phyloP scores from a whole-genome alignment of 2,888 invertebrate species.

The Agonopterix heracliana region DNA sequence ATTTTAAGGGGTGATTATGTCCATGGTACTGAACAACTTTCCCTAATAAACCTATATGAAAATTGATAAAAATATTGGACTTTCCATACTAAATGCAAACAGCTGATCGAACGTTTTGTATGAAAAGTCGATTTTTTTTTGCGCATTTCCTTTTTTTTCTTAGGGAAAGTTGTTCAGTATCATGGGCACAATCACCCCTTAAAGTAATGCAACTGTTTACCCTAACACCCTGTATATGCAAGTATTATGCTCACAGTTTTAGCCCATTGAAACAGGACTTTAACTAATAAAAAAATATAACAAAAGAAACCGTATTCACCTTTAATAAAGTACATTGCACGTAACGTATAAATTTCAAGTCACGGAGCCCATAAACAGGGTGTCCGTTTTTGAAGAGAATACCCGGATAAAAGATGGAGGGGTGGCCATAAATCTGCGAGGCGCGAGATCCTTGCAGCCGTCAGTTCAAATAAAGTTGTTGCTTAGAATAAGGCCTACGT shows the following conservation, averaged over 20 bases:
- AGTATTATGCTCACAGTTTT: neutral
- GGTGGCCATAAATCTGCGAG: conserved; percentile 44
- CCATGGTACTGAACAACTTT: too few relatives aligned
- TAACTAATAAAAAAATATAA: neutral
- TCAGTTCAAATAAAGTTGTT: conserved; percentile 61
- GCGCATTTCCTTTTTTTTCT: too few relatives aligned
- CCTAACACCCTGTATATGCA: neutral
- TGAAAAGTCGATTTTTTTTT: too few relatives aligned
- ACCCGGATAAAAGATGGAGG: conserved; percentile 33
- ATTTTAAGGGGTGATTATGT: too few relatives aligned
- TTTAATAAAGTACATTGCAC: conserved; percentile 7
- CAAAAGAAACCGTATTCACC: neutral
- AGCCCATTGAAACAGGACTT: neutral
- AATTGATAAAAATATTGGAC: too few relatives aligned
- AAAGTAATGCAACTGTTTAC: too few relatives aligned
- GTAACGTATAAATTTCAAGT: conserved; percentile 33
- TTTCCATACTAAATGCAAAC: too few relatives aligned
- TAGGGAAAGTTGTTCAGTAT: too few relatives aligned
- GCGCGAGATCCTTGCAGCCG: conserved; percentile 47
- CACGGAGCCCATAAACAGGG: conserved; percentile 28
- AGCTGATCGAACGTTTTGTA: too few relatives aligned
- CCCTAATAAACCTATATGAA: too few relatives aligned
- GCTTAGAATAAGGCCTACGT: conserved; percentile 37
- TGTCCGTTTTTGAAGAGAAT: conserved; percentile 28
- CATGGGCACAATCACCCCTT: too few relatives aligned